phyloP scores from a whole-genome alignment of 2,888 invertebrate genomes.

The Leptinotarsa tumamoca region DNA sequence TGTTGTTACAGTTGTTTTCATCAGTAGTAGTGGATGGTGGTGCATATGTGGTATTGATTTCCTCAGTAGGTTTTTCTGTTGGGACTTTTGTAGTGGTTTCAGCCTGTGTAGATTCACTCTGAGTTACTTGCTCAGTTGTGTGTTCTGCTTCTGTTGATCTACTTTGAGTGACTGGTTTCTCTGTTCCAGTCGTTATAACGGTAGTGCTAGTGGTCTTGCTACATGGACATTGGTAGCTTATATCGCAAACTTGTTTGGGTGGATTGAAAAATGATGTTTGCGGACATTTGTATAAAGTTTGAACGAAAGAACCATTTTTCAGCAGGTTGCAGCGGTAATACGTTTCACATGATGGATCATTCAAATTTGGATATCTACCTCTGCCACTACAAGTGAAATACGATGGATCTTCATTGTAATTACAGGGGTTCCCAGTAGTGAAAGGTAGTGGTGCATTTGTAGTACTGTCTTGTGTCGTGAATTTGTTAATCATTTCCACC shows the following conservation, averaged over 20 bases:
- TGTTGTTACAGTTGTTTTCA: constrained; percentile 22
- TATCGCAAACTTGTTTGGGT: constrained; percentile 62
- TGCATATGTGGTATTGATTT: neutral
- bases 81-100: neutral
- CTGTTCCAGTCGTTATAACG: neutral
- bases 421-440: constrained; percentile 4
- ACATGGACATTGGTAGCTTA: constrained; percentile 62
- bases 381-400: constrained; percentile 39
- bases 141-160: neutral
- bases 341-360: constrained; percentile 53
- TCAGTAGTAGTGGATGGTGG: neutral
- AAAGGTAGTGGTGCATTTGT: neutral
- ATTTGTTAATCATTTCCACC: too few species aligned
- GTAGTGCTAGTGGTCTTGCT: neutral
- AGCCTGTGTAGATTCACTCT: neutral
- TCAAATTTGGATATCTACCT: constrained; percentile 43
- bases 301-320: constrained; percentile 45
- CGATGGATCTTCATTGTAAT: constrained; percentile 31
- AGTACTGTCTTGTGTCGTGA: too few species aligned
- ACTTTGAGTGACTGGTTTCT: neutral
- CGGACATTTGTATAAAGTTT: constrained; percentile 19
- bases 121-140: neutral
- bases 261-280: constrained; percentile 63
- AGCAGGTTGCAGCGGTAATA: constrained; percentile 52
- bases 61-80: neutral